Conservation (phyloP, 1,140 invertebrate genomes). For the Leptoteleia sp. region DNA sequence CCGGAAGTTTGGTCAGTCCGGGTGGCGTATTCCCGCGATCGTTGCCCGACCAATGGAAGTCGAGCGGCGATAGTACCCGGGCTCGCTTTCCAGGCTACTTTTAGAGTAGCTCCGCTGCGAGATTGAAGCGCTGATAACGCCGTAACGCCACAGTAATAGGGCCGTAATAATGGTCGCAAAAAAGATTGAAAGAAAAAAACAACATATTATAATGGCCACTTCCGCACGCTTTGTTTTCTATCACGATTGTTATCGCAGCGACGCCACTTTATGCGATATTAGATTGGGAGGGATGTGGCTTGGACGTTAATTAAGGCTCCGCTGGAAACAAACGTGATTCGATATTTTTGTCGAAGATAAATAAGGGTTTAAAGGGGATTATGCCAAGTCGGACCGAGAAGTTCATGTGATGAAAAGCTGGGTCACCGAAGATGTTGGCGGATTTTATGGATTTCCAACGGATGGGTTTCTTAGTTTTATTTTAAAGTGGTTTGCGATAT, state of each 20-base stretch:
- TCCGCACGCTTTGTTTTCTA: constrained; percentile 48
- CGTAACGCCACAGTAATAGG: constrained; percentile 39
- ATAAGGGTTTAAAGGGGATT: constrained; percentile 45
- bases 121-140: constrained; percentile 39
- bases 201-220: constrained; percentile 45
- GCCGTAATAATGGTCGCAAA: constrained; percentile 37
- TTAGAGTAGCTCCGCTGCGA: constrained; percentile 46
- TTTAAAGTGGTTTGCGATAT: too few relatives aligned
- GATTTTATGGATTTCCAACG: too few relatives aligned
- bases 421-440: constrained; percentile 1
- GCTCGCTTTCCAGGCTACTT: constrained; percentile 15
- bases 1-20: constrained; percentile 48
- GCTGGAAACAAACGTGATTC: constrained; percentile 37
- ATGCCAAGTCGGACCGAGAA: constrained; percentile 8
- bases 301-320: constrained; percentile 35
- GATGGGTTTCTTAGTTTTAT: too few relatives aligned
- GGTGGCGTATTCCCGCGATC: constrained; percentile 16
- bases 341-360: constrained; percentile 33
- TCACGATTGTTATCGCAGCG: constrained; percentile 39
- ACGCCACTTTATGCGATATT: constrained; percentile 32
- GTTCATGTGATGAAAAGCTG: constrained; percentile 23
- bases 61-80: constrained; percentile 1
- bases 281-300: not conserved
- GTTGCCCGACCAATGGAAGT: constrained; percentile 26
- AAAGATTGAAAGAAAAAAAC: too few relatives aligned